Evolutionary conservation across 1,140 invertebrate species (phyloP).

Genomic region (Hylaeus anthracinus): DNA sequence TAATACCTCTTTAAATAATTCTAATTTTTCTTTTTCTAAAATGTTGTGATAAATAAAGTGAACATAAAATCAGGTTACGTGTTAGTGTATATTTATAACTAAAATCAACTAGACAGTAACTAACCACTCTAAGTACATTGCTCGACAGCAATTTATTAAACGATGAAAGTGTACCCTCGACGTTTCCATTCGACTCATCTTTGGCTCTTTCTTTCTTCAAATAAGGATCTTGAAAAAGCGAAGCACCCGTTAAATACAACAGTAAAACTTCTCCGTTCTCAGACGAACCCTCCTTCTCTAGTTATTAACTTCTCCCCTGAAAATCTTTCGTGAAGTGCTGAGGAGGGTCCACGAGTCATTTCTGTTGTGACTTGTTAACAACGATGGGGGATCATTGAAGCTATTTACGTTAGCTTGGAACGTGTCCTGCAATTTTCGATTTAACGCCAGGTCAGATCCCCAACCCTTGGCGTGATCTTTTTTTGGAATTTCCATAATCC

Average conservation of each 20-base stretch:
- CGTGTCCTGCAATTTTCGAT: background rate
- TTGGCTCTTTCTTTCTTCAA: background rate
- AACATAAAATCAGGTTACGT: too few relatives aligned
- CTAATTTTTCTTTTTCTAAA: too few relatives aligned
- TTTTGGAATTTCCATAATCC: conserved; percentile 5
- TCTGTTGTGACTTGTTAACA: too few relatives aligned
- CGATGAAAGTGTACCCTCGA: background rate
- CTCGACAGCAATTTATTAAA: conserved; percentile 4
- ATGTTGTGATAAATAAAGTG: too few relatives aligned
- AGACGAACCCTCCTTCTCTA: background rate
- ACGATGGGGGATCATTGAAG: background rate
- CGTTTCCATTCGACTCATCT: background rate
- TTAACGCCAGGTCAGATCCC: background rate
- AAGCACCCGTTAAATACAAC: conserved; percentile 10
- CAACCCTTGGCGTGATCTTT: background rate
- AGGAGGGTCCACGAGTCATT: background rate
- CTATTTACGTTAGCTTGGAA: background rate
- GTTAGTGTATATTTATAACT: too few relatives aligned
- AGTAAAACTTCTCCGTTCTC: background rate
- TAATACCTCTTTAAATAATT: too few relatives aligned
- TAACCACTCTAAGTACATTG: background rate
- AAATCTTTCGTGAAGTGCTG: background rate
- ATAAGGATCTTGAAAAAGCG: conserved; percentile 20
- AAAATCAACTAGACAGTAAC: too few relatives aligned
- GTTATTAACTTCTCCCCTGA: background rate